Conservation (phyloP, 92 coral and sea anemone species). For the Ricordea florida region DNA sequence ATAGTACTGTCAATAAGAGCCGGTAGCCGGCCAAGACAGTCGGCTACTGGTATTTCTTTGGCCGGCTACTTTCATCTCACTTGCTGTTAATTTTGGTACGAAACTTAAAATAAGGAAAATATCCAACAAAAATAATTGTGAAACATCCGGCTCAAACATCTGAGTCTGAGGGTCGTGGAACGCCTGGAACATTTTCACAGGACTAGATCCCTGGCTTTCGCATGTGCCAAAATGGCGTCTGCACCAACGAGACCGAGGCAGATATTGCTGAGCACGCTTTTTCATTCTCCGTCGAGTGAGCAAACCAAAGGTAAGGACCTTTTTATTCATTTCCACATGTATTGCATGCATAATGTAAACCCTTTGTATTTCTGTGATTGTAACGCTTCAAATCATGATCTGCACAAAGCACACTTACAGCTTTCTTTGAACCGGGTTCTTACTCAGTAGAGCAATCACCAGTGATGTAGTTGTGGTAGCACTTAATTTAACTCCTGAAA, state of each 20-base stretch:
- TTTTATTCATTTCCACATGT: constrained; percentile 37
- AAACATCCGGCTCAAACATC: constrained; percentile 38
- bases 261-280: constrained; percentile 37
- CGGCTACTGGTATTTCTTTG: no score
- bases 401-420: constrained; percentile 32
- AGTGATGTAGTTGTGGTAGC: constrained; percentile 28
- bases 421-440: constrained; percentile 34
- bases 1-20: no score
- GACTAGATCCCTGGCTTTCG: constrained; percentile 21
- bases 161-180: constrained; percentile 38
- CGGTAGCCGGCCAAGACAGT: no score
- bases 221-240: constrained; percentile 31
- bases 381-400: constrained; percentile 16
- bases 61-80: no score
- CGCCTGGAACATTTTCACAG: constrained; percentile 27
- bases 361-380: constrained; percentile 30
- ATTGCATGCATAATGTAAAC: constrained; percentile 22
- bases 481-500: constrained; percentile 27
- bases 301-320: constrained; percentile 41
- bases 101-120: constrained; percentile 36
- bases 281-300: constrained; percentile 26
- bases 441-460: constrained; percentile 42
- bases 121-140: constrained; percentile 1
- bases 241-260: constrained; percentile 24
- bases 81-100: constrained; percentile 9